A percentile compares a stretch with the other conserved stretches of the same genome.
Evolutionary conservation across 2,888 invertebrate species (phyloP).

Genomic region (Himalopsyche anomala): DNA sequence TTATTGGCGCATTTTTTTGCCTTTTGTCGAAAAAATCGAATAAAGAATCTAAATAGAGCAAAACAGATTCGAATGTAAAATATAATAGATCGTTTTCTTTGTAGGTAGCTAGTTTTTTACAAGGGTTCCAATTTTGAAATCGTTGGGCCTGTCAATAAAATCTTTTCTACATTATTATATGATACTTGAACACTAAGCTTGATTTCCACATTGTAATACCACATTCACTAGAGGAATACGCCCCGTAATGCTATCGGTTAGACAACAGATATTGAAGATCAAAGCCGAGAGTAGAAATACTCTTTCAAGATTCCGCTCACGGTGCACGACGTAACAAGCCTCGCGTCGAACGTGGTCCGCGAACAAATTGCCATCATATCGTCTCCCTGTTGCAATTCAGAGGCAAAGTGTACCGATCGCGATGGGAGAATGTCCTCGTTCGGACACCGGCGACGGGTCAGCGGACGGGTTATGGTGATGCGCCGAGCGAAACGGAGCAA

Average conservation of each 20-base stretch:
- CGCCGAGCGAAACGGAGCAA: constrained; percentile 8
- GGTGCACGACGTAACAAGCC: constrained; percentile 6
- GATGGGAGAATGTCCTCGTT: constrained; percentile 11
- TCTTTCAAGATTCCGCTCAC: constrained; percentile 23
- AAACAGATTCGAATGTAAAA: too few species aligned
- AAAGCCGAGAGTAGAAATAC: constrained; percentile 14
- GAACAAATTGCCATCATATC: neutral
- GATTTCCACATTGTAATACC: too few species aligned
- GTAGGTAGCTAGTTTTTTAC: too few species aligned
- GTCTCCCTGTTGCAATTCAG: neutral
- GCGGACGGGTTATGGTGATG: constrained; percentile 42
- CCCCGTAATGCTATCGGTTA: neutral
- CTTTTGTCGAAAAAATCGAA: too few species aligned
- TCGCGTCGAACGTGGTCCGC: neutral
- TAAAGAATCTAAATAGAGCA: too few species aligned
- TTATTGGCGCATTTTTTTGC: too few species aligned
- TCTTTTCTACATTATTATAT: too few species aligned
- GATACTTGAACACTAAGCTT: too few species aligned
- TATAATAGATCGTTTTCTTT: too few species aligned
- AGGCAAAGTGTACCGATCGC: neutral
- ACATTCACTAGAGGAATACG: neutral
- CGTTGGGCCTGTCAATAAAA: too few species aligned
- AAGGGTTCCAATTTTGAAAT: too few species aligned
- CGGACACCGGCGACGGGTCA: constrained; percentile 22
- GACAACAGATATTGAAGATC: constrained; percentile 14